A percentile compares a stretch with the other conserved stretches of the same genome.
Conservation (phyloP, 2,797 vertebrate genomes). For the Lophotriccus pileatus region DNA sequence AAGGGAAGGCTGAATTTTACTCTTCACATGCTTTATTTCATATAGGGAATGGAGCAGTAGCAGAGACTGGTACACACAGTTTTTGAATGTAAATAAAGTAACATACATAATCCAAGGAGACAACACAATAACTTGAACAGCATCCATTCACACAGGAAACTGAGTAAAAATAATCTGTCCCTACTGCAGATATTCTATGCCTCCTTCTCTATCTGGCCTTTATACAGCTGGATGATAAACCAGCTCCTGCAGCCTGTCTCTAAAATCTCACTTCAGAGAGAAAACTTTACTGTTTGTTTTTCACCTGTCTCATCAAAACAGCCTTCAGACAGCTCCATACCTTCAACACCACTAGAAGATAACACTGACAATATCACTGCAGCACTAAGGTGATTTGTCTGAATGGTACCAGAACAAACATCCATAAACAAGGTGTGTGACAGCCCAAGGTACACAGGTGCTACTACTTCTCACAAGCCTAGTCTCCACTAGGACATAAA, state of each 20-base stretch:
- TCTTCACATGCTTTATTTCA: not conserved
- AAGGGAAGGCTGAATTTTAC: not conserved
- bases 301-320: not conserved
- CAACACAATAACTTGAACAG: not conserved
- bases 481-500: not conserved
- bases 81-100: not conserved
- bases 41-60: not conserved
- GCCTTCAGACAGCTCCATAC: not conserved
- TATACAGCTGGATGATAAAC: not conserved
- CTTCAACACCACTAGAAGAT: not conserved
- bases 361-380: not conserved
- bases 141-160: not conserved
- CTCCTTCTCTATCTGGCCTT: not conserved
- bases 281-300: not conserved
- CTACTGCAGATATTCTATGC: not conserved
- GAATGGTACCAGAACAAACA: rapidly evolving
- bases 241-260: not conserved
- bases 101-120: not conserved
- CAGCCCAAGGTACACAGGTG: not conserved
- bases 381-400: not conserved
- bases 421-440: not conserved
- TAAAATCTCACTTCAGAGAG: not conserved
- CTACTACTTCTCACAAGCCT: not conserved
- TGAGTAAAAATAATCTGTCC: not conserved
- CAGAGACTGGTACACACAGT: not conserved